Evolutionary conservation across 1,140 invertebrate species (phyloP), one percentile per base, ranked within the genome.

Genomic region (Calosoma granatense): DNA sequence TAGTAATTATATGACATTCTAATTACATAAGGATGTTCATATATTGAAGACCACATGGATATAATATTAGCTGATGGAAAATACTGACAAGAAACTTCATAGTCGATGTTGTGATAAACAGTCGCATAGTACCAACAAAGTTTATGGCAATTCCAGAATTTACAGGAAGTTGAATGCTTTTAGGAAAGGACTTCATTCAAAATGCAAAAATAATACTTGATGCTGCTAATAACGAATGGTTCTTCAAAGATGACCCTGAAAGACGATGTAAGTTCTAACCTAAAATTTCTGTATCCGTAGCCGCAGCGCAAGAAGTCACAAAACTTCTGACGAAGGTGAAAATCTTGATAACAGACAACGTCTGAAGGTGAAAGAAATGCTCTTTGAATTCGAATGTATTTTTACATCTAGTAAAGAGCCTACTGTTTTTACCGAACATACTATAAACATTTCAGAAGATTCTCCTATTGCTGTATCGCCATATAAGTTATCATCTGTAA

Each of bases 391-490:
- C n/a, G 26, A 6, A 36, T 6, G n/a, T n/a, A n/a, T 36, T 36
- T 36, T 36, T 36, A n/a, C 26, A 9, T 6, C 6, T 36, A 36
- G 6, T n/a, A 36, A 36, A n/a, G 17, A 47, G 17, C 41, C 41
- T 12, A 47, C 41, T 11, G 4, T 4, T 11, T 47, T 11, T 17
- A 17, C 41, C 9, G 41, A 47, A 17, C 41, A 47, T 17, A 9
- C 6, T 4, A 47, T 9, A 4, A 17, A 11, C 3, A 17, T 17
- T 4, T 4, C 9, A 12, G 41, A 47, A 9, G 6, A 47, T 17
- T 12, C 41, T 12, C 56, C 56, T 20, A 36, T 58, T 11, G 4
- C 56, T 15, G 52, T 58, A 4, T 30, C 56, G 3, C 52, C 23
- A 12, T 58, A 58, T 22, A 3, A 22, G 22, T 6, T 58, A 15